Conservation (phyloP, 2,113 vertebrate genomes). For the Plectropomus leopardus region DNA sequence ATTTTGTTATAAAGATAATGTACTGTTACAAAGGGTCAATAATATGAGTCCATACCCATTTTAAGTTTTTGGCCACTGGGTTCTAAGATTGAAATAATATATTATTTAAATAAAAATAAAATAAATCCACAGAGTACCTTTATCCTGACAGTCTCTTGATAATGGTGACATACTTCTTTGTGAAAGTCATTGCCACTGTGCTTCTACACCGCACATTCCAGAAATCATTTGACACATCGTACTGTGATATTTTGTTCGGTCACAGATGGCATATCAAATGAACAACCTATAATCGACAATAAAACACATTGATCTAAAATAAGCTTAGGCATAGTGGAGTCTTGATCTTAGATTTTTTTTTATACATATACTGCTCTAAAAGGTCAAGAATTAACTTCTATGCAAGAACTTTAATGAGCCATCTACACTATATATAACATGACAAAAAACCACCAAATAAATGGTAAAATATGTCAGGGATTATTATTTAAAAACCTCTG, state of each 20-base stretch:
- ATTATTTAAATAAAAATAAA: no score
- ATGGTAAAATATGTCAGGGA: slow-evolving; percentile 9
- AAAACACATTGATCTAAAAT: not conserved
- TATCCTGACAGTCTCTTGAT: no score
- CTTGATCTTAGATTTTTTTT: not conserved
- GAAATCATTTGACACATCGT: not conserved
- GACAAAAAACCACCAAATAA: not conserved
- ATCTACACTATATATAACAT: not conserved
- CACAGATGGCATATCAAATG: not conserved
- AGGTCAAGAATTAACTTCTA: not conserved
- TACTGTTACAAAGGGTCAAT: no score
- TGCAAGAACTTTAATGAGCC: not conserved
- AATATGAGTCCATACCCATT: no score
- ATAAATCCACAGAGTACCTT: no score
- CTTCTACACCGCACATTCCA: not conserved
- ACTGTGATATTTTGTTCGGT: not conserved
- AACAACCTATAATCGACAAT: not conserved
- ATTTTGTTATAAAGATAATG: not conserved
- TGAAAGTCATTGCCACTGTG: not conserved
- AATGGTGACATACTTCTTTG: not conserved
- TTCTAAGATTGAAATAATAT: no score
- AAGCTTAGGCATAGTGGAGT: not conserved
- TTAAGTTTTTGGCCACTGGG: no score
- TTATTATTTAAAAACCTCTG: slow-evolving; percentile 19
- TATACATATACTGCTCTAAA: not conserved